These are phyloP conservation scores for Brassicogethes aeneus DNA, from an alignment of 2,888 invertebrate genomes.

Conservation along the genomic window DNA sequence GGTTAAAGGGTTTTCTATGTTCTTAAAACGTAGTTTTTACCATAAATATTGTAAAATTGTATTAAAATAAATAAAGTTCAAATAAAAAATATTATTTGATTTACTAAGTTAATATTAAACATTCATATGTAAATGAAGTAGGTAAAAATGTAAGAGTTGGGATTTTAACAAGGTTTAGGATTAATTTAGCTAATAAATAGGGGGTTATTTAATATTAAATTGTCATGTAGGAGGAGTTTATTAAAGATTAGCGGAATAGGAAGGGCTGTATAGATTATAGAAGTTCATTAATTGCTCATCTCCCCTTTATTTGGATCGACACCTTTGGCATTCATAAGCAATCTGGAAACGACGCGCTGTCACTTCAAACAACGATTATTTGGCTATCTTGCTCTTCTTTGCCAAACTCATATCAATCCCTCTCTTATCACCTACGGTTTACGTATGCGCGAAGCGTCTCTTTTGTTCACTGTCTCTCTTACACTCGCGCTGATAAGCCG, in stretches of 20 bases:
- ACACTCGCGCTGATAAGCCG: neutral
- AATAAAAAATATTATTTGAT: too few species aligned
- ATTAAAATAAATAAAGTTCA: too few species aligned
- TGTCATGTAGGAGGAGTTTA: neutral
- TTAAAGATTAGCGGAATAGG: neutral
- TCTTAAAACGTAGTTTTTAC: too few species aligned
- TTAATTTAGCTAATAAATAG: neutral
- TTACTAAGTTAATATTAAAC: too few species aligned
- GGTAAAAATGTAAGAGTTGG: too few species aligned
- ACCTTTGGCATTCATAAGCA: conserved; percentile 40
- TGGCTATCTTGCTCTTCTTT: conserved; percentile 9
- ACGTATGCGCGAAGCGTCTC: too few species aligned
- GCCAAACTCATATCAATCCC: too few species aligned
- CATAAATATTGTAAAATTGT: too few species aligned
- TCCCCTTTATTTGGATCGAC: conserved; percentile 37
- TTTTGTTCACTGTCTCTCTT: neutral
- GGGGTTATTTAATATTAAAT: neutral
- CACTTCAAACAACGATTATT: conserved; percentile 36
- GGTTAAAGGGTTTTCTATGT: too few species aligned
- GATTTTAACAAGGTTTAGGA: neutral
- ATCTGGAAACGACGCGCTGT: conserved; percentile 38
- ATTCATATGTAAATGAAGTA: too few species aligned
- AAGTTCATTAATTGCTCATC: conserved; percentile 40
- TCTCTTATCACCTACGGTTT: too few species aligned
- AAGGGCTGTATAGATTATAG: conserved; percentile 9